These are phyloP conservation scores for Microcebus griseorufus DNA, from an alignment of 2,113 vertebrate species.

Conservation along the genomic window DNA sequence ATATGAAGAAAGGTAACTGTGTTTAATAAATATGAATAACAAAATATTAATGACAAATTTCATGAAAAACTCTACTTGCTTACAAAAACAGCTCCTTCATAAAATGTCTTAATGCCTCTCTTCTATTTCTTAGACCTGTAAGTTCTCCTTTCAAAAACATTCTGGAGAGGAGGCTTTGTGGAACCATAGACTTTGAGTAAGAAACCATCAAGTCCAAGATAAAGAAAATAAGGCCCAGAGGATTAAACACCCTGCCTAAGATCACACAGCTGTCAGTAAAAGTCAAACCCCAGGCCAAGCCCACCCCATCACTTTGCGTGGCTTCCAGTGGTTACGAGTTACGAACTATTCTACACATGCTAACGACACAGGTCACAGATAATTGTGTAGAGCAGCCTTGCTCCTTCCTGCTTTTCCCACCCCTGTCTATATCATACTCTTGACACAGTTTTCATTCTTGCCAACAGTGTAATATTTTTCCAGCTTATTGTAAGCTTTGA, in stretches of 20 bases:
- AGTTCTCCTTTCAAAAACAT: neutral
- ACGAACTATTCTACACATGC: neutral
- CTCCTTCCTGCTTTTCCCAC: neutral
- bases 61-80: neutral
- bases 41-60: neutral
- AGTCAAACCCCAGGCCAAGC: neutral
- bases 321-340: neutral
- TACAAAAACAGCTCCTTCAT: neutral
- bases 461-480: neutral
- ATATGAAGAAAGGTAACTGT: neutral
- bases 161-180: neutral
- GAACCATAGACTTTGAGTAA: neutral
- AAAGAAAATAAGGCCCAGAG: neutral
- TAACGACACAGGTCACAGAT: rapidly evolving
- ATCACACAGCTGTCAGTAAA: neutral
- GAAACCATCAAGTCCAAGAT: neutral
- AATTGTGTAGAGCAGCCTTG: rapidly evolving
- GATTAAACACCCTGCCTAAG: neutral
- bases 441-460: neutral
- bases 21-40: neutral
- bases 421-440: neutral
- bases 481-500: neutral
- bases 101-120: neutral
- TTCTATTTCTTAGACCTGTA: neutral
- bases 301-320: neutral